phyloP scores from a whole-genome alignment of 2,113 vertebrate genomes.

The Narcine bancroftii region DNA sequence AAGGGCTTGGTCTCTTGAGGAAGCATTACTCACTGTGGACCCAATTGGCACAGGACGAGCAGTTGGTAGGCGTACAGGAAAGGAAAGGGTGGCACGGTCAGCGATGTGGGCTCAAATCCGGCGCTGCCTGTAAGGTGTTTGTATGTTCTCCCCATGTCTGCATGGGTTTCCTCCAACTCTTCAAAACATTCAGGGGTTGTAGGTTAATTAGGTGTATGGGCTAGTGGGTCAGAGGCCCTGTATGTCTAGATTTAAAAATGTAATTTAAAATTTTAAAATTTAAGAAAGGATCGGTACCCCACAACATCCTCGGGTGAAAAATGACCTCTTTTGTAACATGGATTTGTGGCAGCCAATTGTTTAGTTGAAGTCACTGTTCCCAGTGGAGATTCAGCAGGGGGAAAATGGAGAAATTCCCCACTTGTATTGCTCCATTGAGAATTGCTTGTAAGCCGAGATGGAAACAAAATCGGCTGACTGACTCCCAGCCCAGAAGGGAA shows the following conservation, averaged over 20 bases:
- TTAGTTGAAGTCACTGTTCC: not conserved
- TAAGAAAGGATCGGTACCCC: too few species aligned
- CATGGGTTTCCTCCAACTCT: too few species aligned
- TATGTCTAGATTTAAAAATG: too few species aligned
- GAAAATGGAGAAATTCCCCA: not conserved
- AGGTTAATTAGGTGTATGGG: too few species aligned
- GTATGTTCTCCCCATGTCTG: too few species aligned
- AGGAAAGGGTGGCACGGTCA: too few species aligned
- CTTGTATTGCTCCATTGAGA: not conserved
- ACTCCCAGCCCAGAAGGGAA: not conserved
- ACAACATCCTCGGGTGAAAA: not conserved
- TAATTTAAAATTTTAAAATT: too few species aligned
- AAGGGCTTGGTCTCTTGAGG: not conserved
- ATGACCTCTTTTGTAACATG: not conserved
- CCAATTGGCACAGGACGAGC: not conserved
- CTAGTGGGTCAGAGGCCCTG: too few species aligned
- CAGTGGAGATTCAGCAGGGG: not conserved
- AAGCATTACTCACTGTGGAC: not conserved
- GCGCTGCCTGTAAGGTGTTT: too few species aligned
- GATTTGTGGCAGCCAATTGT: not conserved
- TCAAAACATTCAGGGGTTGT: too few species aligned
- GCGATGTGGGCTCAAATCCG: too few species aligned
- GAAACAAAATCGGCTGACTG: conserved; percentile 52
- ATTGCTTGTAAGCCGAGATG: conserved; percentile 39
- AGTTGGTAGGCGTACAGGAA: not conserved